Base-by-base conservation (phyloP, 2,888 invertebrate genomes). In the Microdon myrmicae region DNA sequence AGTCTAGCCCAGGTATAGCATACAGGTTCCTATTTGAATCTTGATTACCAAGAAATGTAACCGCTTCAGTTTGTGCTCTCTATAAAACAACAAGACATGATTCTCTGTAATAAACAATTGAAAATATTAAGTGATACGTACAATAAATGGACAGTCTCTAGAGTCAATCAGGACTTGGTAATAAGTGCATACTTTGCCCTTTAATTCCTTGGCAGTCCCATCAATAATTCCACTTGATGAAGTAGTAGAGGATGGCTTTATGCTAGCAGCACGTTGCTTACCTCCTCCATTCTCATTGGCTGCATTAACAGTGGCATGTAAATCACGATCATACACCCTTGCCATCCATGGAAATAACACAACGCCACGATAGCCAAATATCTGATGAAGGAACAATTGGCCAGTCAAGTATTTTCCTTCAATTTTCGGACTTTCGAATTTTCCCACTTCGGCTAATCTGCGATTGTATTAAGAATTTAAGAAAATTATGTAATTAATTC, bases 131-230 rank as follows among this genome's bases (percentile, higher is more conserved):
- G 8, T 4, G 4, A 51, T 19, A 28, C 75, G 70, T 66, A 79
- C 79, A 43, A 98, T 96, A 79, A 90, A 94, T 4, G 96, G 95
- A 75, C 95, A 96, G 83, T 99, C 98, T 75, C 97, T 85, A 59
- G 94, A 91, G 80, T 99, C 98, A 70, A 99, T 97, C 28, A 99
- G 84, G 28, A 96, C 97, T 84, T 99, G 97, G 80, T 99, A 99
- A 79, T 96, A 98, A 25, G 95, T 92, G 73, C 96, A 94, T 4
- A 93, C 91, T 75, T 89, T 86, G 34, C 95, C 94, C 79, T 94
- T 91, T 6, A 93, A 92, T 81, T 94, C 94, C 76, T 92, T 92
- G 19, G 89, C 88, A 9, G 88, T 89, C 68, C 78, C 82, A 4
- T 47, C 68, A 3, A 23, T 29, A 4, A 8, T 35, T n/a, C 22